Conservation (phyloP, 2,888 invertebrate genomes). For the Gonocerus acuteangulatus region DNA sequence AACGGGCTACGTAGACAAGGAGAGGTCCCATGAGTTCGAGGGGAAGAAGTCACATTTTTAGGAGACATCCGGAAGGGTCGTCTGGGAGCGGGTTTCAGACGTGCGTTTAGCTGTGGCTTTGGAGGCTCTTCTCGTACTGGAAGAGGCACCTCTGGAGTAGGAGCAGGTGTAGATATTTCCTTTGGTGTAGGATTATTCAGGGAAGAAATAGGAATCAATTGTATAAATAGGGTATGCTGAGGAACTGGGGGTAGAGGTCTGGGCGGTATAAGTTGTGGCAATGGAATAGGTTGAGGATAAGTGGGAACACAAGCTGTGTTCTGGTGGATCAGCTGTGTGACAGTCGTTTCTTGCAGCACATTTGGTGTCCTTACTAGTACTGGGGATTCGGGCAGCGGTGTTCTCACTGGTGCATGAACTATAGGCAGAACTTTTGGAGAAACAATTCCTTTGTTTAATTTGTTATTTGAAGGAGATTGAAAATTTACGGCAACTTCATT, state of each 20-base stretch:
- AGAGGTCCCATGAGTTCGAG: not conserved
- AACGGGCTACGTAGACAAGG: constrained; percentile 10
- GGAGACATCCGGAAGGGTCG: not conserved
- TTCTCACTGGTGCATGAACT: not conserved
- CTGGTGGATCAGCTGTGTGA: not conserved
- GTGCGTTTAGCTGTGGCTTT: not conserved
- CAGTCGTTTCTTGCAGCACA: not conserved
- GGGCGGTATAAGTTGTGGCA: not conserved
- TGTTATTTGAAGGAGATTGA: not conserved
- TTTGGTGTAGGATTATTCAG: not conserved
- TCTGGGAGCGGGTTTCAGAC: not conserved
- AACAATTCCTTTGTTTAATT: constrained; percentile 2
- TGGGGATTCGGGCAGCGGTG: constrained; percentile 1
- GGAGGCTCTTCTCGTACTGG: constrained; percentile 18
- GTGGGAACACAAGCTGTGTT: not conserved
- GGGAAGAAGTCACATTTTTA: not conserved
- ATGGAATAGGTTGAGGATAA: not conserved
- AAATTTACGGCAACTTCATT: not conserved
- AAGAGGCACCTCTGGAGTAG: not conserved
- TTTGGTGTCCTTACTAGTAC: not conserved
- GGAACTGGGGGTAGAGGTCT: not conserved
- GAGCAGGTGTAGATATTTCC: constrained; percentile 2
- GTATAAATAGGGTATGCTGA: not conserved
- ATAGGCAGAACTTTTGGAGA: not conserved
- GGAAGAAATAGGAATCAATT: not conserved